Base-by-base conservation (phyloP, 2,888 invertebrate genomes). In the Cephus nigrinus region DNA sequence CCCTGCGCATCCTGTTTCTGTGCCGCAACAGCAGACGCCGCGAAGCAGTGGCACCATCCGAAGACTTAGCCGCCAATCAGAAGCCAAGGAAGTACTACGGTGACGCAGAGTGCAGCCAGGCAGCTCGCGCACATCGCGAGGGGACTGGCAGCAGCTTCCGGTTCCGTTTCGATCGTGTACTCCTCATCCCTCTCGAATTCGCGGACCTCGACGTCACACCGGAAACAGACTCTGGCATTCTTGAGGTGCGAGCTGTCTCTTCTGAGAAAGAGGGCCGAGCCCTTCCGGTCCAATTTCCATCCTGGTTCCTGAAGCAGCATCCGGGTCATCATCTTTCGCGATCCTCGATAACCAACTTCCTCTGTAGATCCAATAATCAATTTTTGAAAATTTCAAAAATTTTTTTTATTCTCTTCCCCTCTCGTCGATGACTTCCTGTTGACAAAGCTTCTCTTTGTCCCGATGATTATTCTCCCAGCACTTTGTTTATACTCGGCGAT, bases 121-220 rank as follows among this genome's bases (percentile, higher is more conserved):
- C 93, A 93, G 76, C 93, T 93, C 80, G 93, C 91, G 79, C 93
- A 92, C 92, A 93, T 92, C 35, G 92, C 92, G 76, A 93, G 80
- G 12, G 92, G 88, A 79, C 91, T 92, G 30, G 89, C 86, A 15
- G 88, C 84, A 32, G 83, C 79, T 74, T 84, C 89, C 35, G 85
- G 79, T 78, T 92, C 92, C 36, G 88, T 86, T 75, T 92, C 92
- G 76, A 90, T 89, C 76, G 89, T 82, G 86, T 93, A 92, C 84
- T 93, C 92, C 74, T 92, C 92, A 77, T 92, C 90, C 74, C 92
- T 89, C 82, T 92, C 92, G 89, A 93, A 93, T 84, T 93, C 93
- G 71, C 92, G 91, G 12, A 93, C 92, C 83, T 93, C 93, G 11
- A 93, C 93, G 86, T 93, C 93, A 87, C 92, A 92, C 30, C 92